Base-by-base conservation (phyloP, 2,797 vertebrate species). In the Enteromius afrohamiltoni region DNA sequence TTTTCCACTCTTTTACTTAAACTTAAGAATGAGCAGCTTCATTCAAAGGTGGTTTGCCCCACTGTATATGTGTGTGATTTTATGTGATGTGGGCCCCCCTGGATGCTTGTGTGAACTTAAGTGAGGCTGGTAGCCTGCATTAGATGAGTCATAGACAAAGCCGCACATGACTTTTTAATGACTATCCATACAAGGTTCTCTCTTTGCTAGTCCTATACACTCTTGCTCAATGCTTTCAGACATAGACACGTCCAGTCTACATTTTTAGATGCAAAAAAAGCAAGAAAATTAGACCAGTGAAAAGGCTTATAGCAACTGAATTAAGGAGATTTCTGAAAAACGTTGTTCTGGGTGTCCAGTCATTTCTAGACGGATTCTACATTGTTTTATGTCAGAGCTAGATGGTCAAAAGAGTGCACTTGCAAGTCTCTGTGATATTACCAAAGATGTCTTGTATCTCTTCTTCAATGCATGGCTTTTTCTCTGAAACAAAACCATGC, bases 1-100 rank as follows among this genome's bases (percentile, higher is more conserved):
- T 80, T 73, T 69, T 47, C 42, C 37, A 4, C 17, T 90, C 79
- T 80, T 84, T 77, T 51, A 83, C 83, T 86, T 74, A 85, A 91
- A 91, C 80, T 83, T 71, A 82, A 89, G 68, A 87, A 88, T 81
- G 77, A 19, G 78, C 85, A 51, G 0, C 58, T 80, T 90, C 86
- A 60, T 65, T 70, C 62, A 55, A 68, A 42, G 37, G 40, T 58
- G n/a, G 34, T 65, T 58, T 51, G 26, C 34, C 51, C 51, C 51
- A 8, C 26, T 31, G 26, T 42, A 42, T 55, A 49, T 75, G 19
- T 77, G 67, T 45, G 34, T 78, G 53, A 55, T 51, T 82, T 68
- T 62, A 40, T 65, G 67, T 74, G 34, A 73, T 40, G n/a, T 73
- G 26, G 23, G 55, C n/a, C 17, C 9, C 69, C 23, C 53, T 71